A percentile compares a stretch with the other conserved stretches of the same genome.
These are phyloP conservation scores for Microchrysa polita DNA, from an alignment of 2,888 invertebrate species.

Conservation along the genomic window DNA sequence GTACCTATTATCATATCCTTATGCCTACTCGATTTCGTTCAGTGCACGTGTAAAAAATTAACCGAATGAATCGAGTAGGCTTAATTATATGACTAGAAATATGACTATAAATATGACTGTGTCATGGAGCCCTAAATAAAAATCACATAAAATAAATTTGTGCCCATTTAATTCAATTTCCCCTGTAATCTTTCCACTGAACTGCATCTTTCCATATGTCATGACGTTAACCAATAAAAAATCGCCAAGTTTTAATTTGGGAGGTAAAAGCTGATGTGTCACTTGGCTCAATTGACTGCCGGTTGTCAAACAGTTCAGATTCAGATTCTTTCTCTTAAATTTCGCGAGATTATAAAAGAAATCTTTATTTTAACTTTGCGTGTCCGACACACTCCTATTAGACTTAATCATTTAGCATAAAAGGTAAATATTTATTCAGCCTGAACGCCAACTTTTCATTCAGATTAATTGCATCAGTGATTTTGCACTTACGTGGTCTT, in stretches of 20 bases:
- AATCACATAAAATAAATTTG: not conserved
- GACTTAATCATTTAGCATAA: not conserved
- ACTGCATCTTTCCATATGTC: slow-evolving; percentile 4
- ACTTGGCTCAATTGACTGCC: slow-evolving; percentile 12
- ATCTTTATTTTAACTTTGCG: not conserved
- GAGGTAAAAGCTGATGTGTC: slow-evolving; percentile 43
- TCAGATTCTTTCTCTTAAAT: not conserved
- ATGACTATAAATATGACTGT: no score
- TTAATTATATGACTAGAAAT: no score
- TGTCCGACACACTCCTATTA: no score
- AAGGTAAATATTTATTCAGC: not conserved
- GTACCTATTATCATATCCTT: no score
- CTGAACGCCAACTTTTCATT: not conserved
- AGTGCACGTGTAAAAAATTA: no score
- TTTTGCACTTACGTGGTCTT: no score
- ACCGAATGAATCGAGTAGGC: no score
- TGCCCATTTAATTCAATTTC: slow-evolving; percentile 8
- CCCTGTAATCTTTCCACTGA: slow-evolving; percentile 10
- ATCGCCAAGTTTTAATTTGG: slow-evolving; percentile 45
- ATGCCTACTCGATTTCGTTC: no score
- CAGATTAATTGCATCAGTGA: not conserved
- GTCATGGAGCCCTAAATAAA: not conserved
- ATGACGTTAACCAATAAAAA: slow-evolving; percentile 44
- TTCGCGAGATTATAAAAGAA: slow-evolving; percentile 19
- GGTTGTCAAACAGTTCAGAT: slow-evolving; percentile 38